Conservation (phyloP, 2,888 invertebrate genomes). For the Agonopterix alstromeriana region DNA sequence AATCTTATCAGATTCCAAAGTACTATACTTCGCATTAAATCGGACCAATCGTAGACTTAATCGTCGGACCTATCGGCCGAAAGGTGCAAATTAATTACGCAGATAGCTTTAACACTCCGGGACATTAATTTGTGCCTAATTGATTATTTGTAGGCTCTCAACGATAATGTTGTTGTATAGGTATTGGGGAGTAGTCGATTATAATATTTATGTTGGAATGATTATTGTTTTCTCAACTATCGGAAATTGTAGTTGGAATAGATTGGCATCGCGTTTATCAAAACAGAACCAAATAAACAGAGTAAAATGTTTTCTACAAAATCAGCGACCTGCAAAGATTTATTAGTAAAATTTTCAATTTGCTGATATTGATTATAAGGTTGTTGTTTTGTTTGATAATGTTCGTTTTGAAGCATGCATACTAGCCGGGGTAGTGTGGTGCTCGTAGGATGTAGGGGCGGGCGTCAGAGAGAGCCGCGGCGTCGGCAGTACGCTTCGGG, state of each 20-base stretch:
- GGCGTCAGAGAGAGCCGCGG: constrained; percentile 43
- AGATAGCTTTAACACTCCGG: constrained; percentile 29
- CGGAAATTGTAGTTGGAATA: no score
- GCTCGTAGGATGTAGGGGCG: constrained; percentile 34
- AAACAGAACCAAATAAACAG: no score
- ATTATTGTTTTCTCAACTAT: no score
- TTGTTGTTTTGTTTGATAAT: constrained; percentile 41
- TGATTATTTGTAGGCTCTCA: constrained; percentile 32
- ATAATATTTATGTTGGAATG: no score
- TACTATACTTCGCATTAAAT: constrained; percentile 35
- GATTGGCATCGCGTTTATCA: no score
- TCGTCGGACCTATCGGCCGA: constrained; percentile 36
- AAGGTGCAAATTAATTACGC: constrained; percentile 62
- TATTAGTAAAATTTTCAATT: no score
- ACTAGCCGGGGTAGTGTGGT: constrained; percentile 51
- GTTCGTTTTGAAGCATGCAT: constrained; percentile 43
- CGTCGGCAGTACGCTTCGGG: constrained; percentile 68
- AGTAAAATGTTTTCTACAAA: no score
- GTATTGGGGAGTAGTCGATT: no score
- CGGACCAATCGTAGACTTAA: constrained; percentile 42
- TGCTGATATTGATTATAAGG: constrained; percentile 15
- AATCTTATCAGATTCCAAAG: constrained; percentile 54
- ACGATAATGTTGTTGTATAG: no score
- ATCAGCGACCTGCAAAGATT: no score
- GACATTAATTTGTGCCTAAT: constrained; percentile 46